Conservation (phyloP, 2,797 vertebrate species). For the Numenius phaeopus region DNA sequence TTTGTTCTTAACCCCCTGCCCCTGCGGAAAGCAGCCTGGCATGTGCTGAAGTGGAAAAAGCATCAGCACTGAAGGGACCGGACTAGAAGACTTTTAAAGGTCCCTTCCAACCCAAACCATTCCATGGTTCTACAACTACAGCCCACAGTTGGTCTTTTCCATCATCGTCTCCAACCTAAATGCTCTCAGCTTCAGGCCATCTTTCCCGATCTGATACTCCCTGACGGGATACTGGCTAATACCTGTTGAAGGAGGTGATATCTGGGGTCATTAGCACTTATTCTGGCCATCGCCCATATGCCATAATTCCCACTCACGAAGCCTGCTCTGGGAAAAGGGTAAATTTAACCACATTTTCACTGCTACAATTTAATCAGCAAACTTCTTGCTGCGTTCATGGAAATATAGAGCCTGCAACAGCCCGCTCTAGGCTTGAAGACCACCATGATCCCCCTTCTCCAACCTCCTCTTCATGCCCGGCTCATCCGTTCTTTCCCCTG, state of each 20-base stretch:
- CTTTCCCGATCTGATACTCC: neutral
- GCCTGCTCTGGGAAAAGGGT: neutral
- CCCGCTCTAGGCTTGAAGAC: neutral
- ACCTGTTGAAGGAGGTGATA: neutral
- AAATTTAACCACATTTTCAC: neutral
- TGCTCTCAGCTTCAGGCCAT: neutral
- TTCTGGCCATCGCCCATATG: accelerated
- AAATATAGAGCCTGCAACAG: neutral
- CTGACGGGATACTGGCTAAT: neutral
- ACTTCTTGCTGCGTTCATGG: neutral
- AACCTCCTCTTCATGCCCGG: neutral
- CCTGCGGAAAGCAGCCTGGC: neutral
- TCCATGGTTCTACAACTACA: neutral
- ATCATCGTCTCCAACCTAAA: neutral
- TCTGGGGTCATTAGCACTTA: neutral
- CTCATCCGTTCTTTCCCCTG: accelerated
- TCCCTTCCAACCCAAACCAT: neutral
- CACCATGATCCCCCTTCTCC: neutral
- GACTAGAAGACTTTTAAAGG: too few relatives aligned
- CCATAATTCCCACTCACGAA: neutral
- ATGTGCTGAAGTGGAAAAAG: neutral
- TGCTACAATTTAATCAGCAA: accelerated
- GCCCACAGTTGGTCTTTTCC: neutral
- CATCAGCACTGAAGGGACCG: too few relatives aligned
- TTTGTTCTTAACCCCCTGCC: neutral